These are phyloP conservation scores for Eupithecia inturbata DNA, from an alignment of 2,888 invertebrate genomes.

Conservation along the genomic window DNA sequence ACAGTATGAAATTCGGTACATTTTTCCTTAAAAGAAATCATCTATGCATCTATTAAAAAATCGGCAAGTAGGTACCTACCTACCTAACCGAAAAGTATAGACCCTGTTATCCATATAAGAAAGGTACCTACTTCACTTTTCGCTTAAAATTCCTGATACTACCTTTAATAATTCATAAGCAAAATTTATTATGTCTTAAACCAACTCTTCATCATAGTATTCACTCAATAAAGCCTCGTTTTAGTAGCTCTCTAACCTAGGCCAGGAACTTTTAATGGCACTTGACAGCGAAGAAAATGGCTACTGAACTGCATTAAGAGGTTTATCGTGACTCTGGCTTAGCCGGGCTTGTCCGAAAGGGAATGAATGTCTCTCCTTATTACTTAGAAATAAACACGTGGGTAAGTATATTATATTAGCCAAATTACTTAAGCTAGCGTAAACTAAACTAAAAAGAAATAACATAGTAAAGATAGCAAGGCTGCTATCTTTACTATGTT, in stretches of 20 bases:
- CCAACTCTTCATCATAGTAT: slow-evolving; percentile 44
- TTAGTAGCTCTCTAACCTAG: slow-evolving; percentile 54
- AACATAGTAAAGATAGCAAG: no score
- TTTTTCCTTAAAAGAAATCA: no score
- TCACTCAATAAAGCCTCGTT: slow-evolving; percentile 59
- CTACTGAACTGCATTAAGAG: slow-evolving; percentile 63
- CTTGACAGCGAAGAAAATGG: slow-evolving; percentile 68
- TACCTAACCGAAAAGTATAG: neutral
- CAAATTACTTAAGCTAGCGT: neutral
- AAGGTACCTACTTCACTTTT: neutral
- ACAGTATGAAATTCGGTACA: no score
- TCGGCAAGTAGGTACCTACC: neutral
- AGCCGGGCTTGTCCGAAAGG: slow-evolving; percentile 15
- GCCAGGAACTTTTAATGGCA: slow-evolving; percentile 69
- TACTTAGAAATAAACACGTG: neutral
- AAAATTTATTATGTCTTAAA: neutral
- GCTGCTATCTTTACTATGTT: neutral
- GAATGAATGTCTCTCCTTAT: neutral
- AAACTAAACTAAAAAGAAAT: no score
- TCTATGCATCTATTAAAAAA: no score
- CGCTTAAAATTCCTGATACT: neutral
- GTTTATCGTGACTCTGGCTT: slow-evolving; percentile 62
- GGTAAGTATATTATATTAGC: slow-evolving; percentile 2
- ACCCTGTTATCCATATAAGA: neutral
- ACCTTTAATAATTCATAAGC: neutral